Percentiles rank a stretch among this genome's conserved stretches.
Evolutionary conservation across 1,140 invertebrate genomes (phyloP).

Genomic region (Agrilus planipennis): DNA sequence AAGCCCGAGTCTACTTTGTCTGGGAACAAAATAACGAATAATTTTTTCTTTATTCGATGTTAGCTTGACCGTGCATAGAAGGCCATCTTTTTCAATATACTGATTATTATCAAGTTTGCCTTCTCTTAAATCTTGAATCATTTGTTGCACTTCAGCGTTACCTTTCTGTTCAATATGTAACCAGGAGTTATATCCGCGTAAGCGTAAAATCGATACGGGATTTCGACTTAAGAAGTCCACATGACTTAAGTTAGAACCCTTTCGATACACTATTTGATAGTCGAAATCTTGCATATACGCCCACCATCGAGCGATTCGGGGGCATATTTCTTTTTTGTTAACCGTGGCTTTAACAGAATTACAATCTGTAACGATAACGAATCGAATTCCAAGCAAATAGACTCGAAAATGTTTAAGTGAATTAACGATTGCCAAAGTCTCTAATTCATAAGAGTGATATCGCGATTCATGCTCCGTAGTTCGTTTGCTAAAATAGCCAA

Average conservation of each 20-base stretch:
- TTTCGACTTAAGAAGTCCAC: conserved; percentile 2
- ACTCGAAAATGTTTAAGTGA: conserved; percentile 4
- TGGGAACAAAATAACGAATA: conserved; percentile 17
- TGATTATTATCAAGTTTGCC: conserved; percentile 8
- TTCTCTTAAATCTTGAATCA: conserved; percentile 5
- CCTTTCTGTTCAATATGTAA: conserved; percentile 1
- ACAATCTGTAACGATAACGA: conserved; percentile 14
- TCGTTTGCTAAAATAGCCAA: conserved; percentile 32
- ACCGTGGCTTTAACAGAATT: conserved; percentile 12
- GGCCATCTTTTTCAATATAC: conserved; percentile 9
- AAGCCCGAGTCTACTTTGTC: conserved; percentile 20
- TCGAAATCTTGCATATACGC: not conserved
- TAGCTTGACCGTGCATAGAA: conserved; percentile 1
- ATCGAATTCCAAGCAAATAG: conserved; percentile 7
- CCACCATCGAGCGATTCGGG: too few species aligned
- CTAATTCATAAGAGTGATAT: conserved; percentile 7
- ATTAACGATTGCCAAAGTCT: conserved; percentile 3
- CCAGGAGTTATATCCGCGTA: not conserved
- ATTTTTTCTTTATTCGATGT: conserved; percentile 1
- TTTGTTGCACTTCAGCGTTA: conserved; percentile 1
- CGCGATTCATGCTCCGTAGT: conserved; percentile 18
- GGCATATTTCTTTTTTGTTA: conserved; percentile 28
- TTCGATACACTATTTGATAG: conserved; percentile 1
- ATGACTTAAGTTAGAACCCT: not conserved
- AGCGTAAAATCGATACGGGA: too few species aligned